Evolutionary conservation across 2,888 invertebrate species (phyloP).

Genomic region (Halocaridina rubra): DNA sequence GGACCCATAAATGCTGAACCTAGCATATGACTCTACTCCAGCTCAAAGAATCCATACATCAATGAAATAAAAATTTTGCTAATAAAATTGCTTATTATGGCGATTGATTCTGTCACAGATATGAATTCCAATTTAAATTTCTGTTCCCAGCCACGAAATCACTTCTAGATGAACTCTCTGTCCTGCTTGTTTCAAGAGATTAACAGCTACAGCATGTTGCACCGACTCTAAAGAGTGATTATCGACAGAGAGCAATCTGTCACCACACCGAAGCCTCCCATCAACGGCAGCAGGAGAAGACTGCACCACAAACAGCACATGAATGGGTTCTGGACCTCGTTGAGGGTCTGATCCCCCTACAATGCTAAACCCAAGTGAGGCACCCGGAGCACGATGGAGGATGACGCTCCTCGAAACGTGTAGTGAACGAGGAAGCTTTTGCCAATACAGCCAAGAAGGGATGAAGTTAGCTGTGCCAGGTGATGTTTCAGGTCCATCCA

Average conservation of each 20-base stretch:
- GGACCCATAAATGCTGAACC: background rate
- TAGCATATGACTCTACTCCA: background rate
- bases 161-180: slow-evolving; percentile 69
- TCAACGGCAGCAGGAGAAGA: slow-evolving; percentile 70
- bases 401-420: slow-evolving; percentile 69
- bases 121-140: slow-evolving; percentile 63
- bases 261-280: slow-evolving; percentile 70
- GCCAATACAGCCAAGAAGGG: slow-evolving; percentile 72
- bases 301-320: slow-evolving; percentile 70
- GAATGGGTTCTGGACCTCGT: slow-evolving; percentile 69
- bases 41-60: background rate
- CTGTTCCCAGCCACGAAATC: slow-evolving; percentile 71
- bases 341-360: slow-evolving; percentile 69
- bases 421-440: slow-evolving; percentile 69
- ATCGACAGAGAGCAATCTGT: slow-evolving; percentile 70
- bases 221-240: slow-evolving; percentile 68
- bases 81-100: background rate
- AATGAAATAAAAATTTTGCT: background rate
- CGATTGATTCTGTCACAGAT: background rate
- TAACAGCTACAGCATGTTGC: slow-evolving; percentile 69
- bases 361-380: slow-evolving; percentile 69
- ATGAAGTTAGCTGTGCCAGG: slow-evolving; percentile 69
- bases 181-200: slow-evolving; percentile 69
- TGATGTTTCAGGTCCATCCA: slow-evolving; percentile 70
- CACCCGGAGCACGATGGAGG: slow-evolving; percentile 67